Conservation (phyloP, 2,797 vertebrate genomes). For the Enteromius argenteus region DNA sequence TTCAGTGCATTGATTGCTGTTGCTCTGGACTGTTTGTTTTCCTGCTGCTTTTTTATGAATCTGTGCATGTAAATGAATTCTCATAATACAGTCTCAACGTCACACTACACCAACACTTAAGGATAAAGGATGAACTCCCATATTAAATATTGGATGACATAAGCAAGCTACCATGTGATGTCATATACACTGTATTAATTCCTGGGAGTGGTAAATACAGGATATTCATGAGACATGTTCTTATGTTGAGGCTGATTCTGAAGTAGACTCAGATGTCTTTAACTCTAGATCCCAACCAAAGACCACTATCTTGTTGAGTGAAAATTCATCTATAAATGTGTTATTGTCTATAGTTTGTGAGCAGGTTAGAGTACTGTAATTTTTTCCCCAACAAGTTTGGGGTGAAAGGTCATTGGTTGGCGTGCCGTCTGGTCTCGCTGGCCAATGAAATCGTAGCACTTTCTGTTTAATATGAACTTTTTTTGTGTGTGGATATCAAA, state of each 20-base stretch:
- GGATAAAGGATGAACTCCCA: neutral
- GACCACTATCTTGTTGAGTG: conserved; percentile 46
- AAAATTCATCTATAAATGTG: neutral
- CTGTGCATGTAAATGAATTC: conserved; percentile 68
- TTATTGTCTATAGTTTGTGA: conserved; percentile 19
- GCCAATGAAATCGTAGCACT: conserved; percentile 34
- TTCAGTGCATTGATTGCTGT: conserved; percentile 71
- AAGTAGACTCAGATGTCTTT: neutral
- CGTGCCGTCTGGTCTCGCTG: conserved; percentile 17
- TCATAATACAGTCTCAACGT: conserved; percentile 34
- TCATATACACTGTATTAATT: neutral
- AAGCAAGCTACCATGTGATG: neutral
- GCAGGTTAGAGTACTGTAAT: conserved; percentile 5
- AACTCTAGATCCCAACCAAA: conserved; percentile 66
- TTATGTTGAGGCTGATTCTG: neutral
- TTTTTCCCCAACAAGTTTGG: neutral
- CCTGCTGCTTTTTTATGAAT: conserved; percentile 64
- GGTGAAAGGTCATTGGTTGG: conserved; percentile 2
- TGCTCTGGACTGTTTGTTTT: conserved; percentile 61
- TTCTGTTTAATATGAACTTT: conserved; percentile 27
- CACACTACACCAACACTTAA: neutral
- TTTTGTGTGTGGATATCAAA: conserved; percentile 1
- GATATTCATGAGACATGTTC: neutral
- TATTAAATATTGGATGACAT: neutral
- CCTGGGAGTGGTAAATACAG: neutral